Base-by-base conservation (phyloP, 1,140 invertebrate genomes). In the Leptonema lineaticorne region DNA sequence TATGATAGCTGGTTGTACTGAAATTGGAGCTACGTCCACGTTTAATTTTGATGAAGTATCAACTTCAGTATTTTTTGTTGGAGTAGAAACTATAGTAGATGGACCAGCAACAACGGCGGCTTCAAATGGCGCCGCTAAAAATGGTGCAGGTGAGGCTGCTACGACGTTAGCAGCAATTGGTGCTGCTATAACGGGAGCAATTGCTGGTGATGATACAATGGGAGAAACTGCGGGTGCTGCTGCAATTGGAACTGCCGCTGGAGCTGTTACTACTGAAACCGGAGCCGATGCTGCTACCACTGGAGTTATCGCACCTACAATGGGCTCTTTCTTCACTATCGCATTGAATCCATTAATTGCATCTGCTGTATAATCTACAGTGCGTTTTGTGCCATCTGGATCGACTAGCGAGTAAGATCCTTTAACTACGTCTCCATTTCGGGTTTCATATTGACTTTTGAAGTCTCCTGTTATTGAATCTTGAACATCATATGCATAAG, bases 321-420 rank as follows among this genome's bases (percentile, higher is more conserved):
- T n/a, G 0, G 71, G 71, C 60, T 72, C 71, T 62, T 69, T 69
- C 59, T 72, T 67, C n/a, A 72, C 71, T 37, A 72, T 68, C 9
- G 71, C 71, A 53, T 72, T 72, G 53, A 72, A 85, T 70, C 84
- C 84, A 69, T 84, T 77, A 4, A 83, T 74, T 5, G 83, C 78
- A 76, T 84, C 82, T 8, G 81, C 84, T 20, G 81, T 82, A 75
- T 84, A 87, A 68, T 85, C 82, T 22, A 85, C 84, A 62, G 80
- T 79, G 46, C 84, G 74, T 16, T 80, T 76, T 2, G 81, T 85
- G 58, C 86, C 85, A 69, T 87, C 85, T 18, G 86, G 82, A 69
- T 86, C 85, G n/a, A 86, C 79, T 20, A 86, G 73, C 2, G 82
- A 83, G 75, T 86, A 87, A 30, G 76, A 78, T 29, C 86, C 86